Evolutionary conservation across 2,888 invertebrate genomes (phyloP).

Genomic region (Drosophila ezoana): DNA sequence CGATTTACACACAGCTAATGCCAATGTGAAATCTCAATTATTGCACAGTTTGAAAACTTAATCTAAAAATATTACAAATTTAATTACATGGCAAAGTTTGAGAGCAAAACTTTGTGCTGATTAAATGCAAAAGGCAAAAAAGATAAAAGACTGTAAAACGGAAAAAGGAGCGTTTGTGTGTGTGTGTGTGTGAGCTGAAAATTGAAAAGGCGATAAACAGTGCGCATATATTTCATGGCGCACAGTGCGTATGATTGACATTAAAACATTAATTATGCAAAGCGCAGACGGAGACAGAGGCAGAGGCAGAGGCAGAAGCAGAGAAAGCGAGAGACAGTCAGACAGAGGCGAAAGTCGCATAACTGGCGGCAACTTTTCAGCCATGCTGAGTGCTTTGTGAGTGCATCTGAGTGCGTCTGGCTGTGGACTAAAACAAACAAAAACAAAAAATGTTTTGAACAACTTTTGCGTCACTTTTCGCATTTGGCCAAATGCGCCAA

Average conservation of each 20-base stretch:
- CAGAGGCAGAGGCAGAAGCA: neutral
- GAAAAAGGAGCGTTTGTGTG: constrained; percentile 11
- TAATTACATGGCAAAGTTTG: constrained; percentile 64
- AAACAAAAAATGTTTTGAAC: constrained; percentile 26
- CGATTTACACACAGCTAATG: constrained; percentile 44
- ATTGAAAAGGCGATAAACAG: constrained; percentile 60
- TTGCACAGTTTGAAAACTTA: constrained; percentile 10
- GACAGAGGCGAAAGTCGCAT: constrained; percentile 30
- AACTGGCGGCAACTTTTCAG: constrained; percentile 39
- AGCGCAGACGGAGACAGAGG: constrained; percentile 38
- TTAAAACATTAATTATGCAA: constrained; percentile 78
- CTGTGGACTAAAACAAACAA: constrained; percentile 1
- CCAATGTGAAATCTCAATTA: constrained; percentile 47
- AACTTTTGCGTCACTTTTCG: constrained; percentile 47
- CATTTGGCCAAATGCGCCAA: constrained; percentile 39
- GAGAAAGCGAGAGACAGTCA: constrained; percentile 1
- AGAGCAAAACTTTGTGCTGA: constrained; percentile 25
- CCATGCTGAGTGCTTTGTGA: constrained; percentile 40
- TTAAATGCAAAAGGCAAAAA: constrained; percentile 4
- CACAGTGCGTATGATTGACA: constrained; percentile 79
- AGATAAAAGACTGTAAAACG: constrained; percentile 6
- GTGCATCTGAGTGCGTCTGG: constrained; percentile 34
- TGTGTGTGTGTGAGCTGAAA: constrained; percentile 30
- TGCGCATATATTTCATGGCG: constrained; percentile 72
- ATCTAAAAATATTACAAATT: constrained; percentile 54